A percentile compares a stretch with the other conserved stretches of the same genome.
phyloP scores from a whole-genome alignment of 2,888 invertebrate genomes.

The Ligdia adustata region DNA sequence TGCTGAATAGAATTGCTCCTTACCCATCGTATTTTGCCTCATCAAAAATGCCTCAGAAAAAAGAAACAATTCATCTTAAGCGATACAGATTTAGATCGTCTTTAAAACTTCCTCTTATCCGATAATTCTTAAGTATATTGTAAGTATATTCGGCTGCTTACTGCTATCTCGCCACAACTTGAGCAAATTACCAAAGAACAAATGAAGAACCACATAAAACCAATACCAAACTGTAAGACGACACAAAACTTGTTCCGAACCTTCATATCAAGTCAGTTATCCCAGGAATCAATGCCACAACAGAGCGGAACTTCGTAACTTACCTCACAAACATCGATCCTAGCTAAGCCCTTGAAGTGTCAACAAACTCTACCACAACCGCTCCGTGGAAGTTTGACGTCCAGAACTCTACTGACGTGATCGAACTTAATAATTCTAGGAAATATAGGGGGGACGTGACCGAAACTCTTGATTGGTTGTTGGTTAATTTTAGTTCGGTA shows the following conservation, averaged over 20 bases:
- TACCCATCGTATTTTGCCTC: too few species aligned
- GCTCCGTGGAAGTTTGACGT: conserved; percentile 11
- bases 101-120: too few species aligned
- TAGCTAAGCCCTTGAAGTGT: conserved; percentile 21
- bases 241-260: background rate
- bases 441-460: conserved; percentile 25
- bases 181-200: too few species aligned
- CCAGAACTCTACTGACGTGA: conserved; percentile 23
- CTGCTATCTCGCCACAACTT: too few species aligned
- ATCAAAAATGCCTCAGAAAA: too few species aligned
- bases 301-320: conserved; percentile 8
- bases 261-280: conserved; percentile 11
- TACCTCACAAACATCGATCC: background rate
- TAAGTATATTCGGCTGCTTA: too few species aligned
- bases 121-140: too few species aligned
- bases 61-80: too few species aligned
- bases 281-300: conserved; percentile 11
- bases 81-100: too few species aligned
- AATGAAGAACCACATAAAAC: background rate
- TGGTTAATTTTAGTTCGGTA: conserved; percentile 5
- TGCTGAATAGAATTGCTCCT: too few species aligned
- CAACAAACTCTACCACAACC: conserved; percentile 20
- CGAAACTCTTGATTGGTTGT: conserved; percentile 7
- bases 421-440: conserved; percentile 22
- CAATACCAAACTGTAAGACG: background rate